Evolutionary conservation across 2,888 invertebrate genomes (phyloP), one percentile per base, ranked within the genome.

Genomic region (Hirtodrosophila duncani): DNA sequence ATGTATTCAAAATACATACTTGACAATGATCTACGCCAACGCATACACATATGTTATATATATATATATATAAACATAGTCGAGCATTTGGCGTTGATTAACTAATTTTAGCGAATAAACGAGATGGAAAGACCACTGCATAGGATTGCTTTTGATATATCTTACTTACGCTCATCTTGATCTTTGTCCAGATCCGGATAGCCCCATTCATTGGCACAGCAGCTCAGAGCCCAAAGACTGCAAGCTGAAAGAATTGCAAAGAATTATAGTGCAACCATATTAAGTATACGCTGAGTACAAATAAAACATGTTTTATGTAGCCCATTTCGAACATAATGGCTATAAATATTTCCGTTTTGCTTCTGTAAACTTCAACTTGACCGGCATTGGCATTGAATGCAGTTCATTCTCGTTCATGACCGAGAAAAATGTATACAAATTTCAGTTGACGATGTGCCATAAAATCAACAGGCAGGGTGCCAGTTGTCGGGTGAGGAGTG

Each of bases 121-220:
- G n/a, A n/a, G n/a, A n/a, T 56, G 63, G 59, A 62, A 58, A 39
- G 38, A 60, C 38, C 38, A 43, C 38, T 4, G 23, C 24, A 38
- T 31, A 38, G 31, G 20, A 9, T 3, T 10, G 26, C 20, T 49
- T 49, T 62, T 52, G 31, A 74, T 67, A 63, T 45, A 48, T 38
- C 42, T 16, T 44, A 81, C 64, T 74, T 81, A 81, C 67, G 53
- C 42, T 81, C 80, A 84, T 86, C 78, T 71, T 81, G 78, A 39
- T 82, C 72, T 8, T 51, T 57, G 31, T 83, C 84, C 44, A 81
- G 71, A 64, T 86, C 81, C 42, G 85, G 85, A 70, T 86, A 86
- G 34, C 75, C 63, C 85, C 85, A 86, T 21, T 68, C 72, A 29
- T 55, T 50, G 33, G 67, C 82, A 18, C 27, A 39, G 38, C 53